Evolutionary conservation across 2,797 vertebrate genomes (phyloP).

Genomic region (Fistularia tabacaria): DNA sequence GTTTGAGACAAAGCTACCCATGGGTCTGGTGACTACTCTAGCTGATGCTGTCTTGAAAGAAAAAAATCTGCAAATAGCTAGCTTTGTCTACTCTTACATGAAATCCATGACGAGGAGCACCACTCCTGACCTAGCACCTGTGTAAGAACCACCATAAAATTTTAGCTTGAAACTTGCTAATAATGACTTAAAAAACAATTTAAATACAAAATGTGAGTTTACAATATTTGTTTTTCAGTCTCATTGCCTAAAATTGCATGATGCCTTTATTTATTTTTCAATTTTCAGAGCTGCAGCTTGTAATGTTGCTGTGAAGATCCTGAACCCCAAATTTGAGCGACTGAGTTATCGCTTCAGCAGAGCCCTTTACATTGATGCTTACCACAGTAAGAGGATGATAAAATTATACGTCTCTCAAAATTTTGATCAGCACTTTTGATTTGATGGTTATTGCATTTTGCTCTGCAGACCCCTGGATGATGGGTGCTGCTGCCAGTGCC

Average conservation of each 20-base stretch:
- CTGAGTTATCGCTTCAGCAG: conserved; percentile 74
- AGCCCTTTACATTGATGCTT: conserved; percentile 64
- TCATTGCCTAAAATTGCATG: neutral
- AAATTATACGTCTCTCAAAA: neutral
- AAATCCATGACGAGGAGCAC: conserved; percentile 77
- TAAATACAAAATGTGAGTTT: neutral
- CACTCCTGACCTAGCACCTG: conserved; percentile 69
- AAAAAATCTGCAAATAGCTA: conserved; percentile 76
- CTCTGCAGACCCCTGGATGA: conserved; percentile 69
- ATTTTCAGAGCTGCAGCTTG: conserved; percentile 79
- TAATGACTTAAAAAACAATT: neutral
- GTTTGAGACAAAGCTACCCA: conserved; percentile 78
- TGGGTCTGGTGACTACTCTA: conserved; percentile 67
- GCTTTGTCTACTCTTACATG: conserved; percentile 79
- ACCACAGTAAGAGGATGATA: conserved; percentile 69
- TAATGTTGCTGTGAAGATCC: conserved; percentile 76
- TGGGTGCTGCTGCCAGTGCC: conserved; percentile 73
- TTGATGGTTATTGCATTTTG: conserved; percentile 6
- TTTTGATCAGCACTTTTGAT: neutral
- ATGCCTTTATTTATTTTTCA: neutral
- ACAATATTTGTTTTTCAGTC: neutral
- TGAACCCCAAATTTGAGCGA: conserved; percentile 75
- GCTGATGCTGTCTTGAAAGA: conserved; percentile 73
- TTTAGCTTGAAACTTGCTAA: neutral
- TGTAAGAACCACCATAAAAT: conserved; percentile 71